Conservation (phyloP, 2,113 vertebrate genomes). For the Dascyllus trimaculatus region DNA sequence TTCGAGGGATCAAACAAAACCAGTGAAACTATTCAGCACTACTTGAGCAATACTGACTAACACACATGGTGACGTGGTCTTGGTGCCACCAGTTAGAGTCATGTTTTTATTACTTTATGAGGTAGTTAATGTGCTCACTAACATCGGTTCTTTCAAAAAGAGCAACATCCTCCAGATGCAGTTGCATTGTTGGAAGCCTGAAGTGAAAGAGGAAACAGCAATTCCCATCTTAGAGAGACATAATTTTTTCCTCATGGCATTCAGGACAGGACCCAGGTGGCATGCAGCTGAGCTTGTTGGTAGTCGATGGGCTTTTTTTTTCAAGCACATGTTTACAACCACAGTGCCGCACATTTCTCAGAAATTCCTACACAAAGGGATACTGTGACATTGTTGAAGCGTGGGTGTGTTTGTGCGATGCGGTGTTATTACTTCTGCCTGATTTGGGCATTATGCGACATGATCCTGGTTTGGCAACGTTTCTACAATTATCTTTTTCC, state of each 20-base stretch:
- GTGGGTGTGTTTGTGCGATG: not conserved
- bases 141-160: constrained; percentile 30
- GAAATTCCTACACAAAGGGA: constrained; percentile 44
- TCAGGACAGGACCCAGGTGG: constrained; percentile 63
- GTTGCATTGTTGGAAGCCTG: constrained; percentile 33
- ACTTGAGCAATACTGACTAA: not conserved
- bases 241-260: constrained; percentile 31
- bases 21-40: not conserved
- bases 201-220: constrained; percentile 56
- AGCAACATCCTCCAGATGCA: constrained; percentile 31
- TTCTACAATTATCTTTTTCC: constrained; percentile 13
- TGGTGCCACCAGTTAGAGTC: not conserved
- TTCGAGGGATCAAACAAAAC: constrained; percentile 5
- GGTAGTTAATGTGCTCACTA: constrained; percentile 24
- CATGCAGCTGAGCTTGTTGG: constrained; percentile 57
- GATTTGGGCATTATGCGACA: constrained; percentile 11
- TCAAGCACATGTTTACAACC: constrained; percentile 61
- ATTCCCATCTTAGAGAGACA: constrained; percentile 41
- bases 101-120: constrained; percentile 23
- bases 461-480: constrained; percentile 1
- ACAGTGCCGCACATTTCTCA: constrained; percentile 33
- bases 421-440: constrained; percentile 8
- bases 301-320: constrained; percentile 40
- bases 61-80: not conserved
- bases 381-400: constrained; percentile 33